Evolutionary conservation across 2,113 vertebrate genomes (phyloP).

Genomic region (Progne subis): DNA sequence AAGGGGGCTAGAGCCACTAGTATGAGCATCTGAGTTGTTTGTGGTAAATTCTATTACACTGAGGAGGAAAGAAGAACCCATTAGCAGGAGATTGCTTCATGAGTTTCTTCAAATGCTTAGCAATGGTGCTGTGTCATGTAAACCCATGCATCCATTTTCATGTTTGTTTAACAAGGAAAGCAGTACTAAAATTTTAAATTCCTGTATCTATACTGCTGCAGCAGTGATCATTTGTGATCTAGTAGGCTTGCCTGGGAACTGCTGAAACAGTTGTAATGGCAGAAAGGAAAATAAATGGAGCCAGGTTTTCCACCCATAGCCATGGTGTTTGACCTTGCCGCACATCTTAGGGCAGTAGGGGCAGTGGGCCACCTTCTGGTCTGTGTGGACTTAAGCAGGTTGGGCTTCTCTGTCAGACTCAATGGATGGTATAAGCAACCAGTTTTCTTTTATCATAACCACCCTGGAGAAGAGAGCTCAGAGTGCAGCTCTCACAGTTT

Average conservation of each 20-base stretch:
- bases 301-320: background rate
- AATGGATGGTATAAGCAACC: background rate
- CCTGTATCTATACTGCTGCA: background rate
- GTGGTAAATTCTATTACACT: background rate
- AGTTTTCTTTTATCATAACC: background rate
- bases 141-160: background rate
- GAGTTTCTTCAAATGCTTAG: background rate
- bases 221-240: background rate
- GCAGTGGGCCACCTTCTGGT: background rate
- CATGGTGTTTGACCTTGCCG: background rate
- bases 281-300: background rate
- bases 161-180: background rate
- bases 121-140: rapidly evolving
- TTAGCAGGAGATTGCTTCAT: background rate
- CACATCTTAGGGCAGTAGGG: background rate
- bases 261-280: background rate
- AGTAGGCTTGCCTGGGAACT: background rate
- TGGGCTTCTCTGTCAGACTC: background rate
- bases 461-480: background rate
- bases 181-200: background rate
- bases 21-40: background rate
- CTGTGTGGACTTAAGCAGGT: background rate
- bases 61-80: background rate
- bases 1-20: background rate
- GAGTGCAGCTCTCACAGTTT: background rate